These are phyloP conservation scores for Dendrolimus pini DNA, from an alignment of 2,888 invertebrate species.

Conservation along the genomic window DNA sequence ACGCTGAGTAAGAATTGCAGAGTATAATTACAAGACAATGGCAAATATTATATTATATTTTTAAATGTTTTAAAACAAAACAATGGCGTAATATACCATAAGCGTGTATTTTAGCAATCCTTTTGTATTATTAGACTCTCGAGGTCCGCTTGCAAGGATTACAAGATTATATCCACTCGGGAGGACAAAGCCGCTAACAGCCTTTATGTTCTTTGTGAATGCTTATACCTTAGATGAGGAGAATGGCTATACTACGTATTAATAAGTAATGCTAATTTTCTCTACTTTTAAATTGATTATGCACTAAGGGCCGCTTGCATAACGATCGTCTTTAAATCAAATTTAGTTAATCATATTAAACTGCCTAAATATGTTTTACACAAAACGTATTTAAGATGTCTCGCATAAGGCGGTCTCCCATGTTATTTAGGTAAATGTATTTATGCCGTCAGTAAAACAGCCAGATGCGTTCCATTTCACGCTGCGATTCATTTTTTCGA, in stretches of 20 bases:
- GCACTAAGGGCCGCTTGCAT: too few relatives aligned
- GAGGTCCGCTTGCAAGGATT: constrained; percentile 20
- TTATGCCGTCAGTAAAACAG: too few relatives aligned
- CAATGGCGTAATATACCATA: background rate
- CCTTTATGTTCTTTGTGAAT: background rate
- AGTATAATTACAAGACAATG: background rate
- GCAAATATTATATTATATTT: background rate
- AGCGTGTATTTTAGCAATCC: background rate
- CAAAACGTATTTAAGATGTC: too few relatives aligned
- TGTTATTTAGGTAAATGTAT: too few relatives aligned
- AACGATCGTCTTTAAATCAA: too few relatives aligned
- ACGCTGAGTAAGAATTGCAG: background rate
- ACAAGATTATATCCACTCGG: constrained; percentile 26
- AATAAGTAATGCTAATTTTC: background rate
- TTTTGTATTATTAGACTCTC: constrained; percentile 2
- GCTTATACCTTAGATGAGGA: background rate
- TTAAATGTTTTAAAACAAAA: background rate
- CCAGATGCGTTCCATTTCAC: too few relatives aligned
- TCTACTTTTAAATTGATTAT: too few relatives aligned
- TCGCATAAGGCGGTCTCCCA: too few relatives aligned
- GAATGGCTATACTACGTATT: background rate
- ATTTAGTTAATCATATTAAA: too few relatives aligned
- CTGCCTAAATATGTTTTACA: too few relatives aligned
- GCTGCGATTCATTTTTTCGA: too few relatives aligned
- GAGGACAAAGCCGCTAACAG: constrained; percentile 24